Evolutionary conservation across 2,797 vertebrate genomes (phyloP).

Genomic region (Syncerus caffer): DNA sequence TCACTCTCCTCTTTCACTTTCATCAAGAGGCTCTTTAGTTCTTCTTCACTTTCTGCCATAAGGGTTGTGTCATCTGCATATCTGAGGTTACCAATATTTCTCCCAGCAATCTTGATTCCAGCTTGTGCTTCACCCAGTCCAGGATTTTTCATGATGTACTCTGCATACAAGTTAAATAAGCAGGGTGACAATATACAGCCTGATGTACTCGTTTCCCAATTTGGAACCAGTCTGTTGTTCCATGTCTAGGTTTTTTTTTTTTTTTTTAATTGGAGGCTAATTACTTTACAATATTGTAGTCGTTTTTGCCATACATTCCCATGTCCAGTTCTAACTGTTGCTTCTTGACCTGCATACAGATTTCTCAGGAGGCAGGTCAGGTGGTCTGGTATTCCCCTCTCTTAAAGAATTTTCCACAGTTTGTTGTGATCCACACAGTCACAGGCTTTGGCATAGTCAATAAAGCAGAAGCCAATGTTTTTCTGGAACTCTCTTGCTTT

Average conservation of each 20-base stretch:
- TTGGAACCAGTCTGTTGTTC: background rate
- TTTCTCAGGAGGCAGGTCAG: background rate
- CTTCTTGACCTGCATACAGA: background rate
- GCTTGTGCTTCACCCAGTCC: background rate
- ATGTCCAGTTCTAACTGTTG: background rate
- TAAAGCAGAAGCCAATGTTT: background rate
- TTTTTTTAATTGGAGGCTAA: background rate
- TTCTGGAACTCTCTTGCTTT: background rate
- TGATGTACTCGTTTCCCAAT: background rate
- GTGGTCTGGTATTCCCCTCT: background rate
- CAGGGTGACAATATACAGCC: background rate
- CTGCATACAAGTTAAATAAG: background rate
- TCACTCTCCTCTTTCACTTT: background rate
- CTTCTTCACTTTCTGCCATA: background rate
- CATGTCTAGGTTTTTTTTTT: background rate
- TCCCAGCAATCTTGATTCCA: background rate
- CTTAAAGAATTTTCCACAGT: background rate
- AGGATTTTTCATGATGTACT: background rate
- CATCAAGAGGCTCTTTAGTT: background rate
- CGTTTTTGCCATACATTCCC: background rate
- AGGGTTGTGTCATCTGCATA: background rate
- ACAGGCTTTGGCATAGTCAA: background rate
- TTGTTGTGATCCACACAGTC: background rate
- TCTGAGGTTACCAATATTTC: background rate
- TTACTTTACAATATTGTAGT: background rate